Evolutionary conservation across 2,888 invertebrate genomes (phyloP).

Genomic region (Lithosia quadra): DNA sequence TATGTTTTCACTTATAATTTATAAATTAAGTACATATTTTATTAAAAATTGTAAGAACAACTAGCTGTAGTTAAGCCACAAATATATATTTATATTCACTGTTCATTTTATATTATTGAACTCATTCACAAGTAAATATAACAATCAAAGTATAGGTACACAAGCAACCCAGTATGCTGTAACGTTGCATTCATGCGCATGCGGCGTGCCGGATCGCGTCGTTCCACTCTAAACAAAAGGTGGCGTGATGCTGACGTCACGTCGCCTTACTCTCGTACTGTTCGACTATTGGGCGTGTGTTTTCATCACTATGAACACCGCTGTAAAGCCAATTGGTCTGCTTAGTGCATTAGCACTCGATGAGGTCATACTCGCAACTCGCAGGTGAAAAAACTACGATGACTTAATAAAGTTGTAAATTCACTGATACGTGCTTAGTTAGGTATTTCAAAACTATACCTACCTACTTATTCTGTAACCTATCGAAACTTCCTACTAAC

Average conservation of each 20-base stretch:
- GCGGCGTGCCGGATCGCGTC: conserved; percentile 77
- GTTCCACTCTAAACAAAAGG: conserved; percentile 81
- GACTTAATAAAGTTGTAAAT: conserved; percentile 35
- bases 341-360: conserved; percentile 46
- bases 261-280: conserved; percentile 78
- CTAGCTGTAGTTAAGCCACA: not conserved
- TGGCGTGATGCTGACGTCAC: conserved; percentile 87
- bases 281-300: conserved; percentile 69
- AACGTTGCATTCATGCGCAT: conserved; percentile 53
- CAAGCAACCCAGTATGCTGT: conserved; percentile 42
- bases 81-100: not conserved
- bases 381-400: conserved; percentile 35
- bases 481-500: not conserved
- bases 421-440: not conserved
- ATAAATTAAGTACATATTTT: not conserved
- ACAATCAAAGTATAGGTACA: conserved; percentile 28
- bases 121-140: conserved; percentile 11
- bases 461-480: not conserved
- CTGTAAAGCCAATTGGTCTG: conserved; percentile 44
- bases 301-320: conserved; percentile 57
- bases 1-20: not conserved
- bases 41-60: not conserved
- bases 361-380: conserved; percentile 51
- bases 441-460: not conserved
- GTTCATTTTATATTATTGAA: not conserved